Conservation (phyloP, 2,888 invertebrate species). For the Agrotis exclamationis region DNA sequence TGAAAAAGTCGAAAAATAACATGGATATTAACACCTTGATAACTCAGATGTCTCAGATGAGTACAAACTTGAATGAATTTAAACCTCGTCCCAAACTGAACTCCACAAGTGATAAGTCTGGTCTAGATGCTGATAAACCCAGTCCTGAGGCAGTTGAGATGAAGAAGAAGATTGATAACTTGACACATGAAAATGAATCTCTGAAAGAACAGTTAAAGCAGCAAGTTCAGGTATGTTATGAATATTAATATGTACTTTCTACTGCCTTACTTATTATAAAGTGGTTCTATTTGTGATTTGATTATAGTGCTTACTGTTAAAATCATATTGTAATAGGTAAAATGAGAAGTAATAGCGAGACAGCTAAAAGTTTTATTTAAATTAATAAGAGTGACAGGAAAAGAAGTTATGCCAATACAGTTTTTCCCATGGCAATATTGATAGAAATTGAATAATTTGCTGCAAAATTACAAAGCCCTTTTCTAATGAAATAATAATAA, state of each 20-base stretch:
- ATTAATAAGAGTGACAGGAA: too few species aligned
- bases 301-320: background rate
- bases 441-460: too few species aligned
- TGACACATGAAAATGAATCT: slow-evolving; percentile 93
- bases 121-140: slow-evolving; percentile 68
- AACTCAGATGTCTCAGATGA: slow-evolving; percentile 93
- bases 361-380: too few species aligned
- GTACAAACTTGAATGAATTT: slow-evolving; percentile 92
- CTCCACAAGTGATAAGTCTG: slow-evolving; percentile 79
- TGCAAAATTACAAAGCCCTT: too few species aligned
- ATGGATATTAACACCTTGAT: slow-evolving; percentile 93
- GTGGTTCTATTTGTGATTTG: background rate
- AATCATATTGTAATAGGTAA: background rate
- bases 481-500: too few species aligned
- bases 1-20: slow-evolving; percentile 90
- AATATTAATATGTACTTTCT: slow-evolving; percentile 21
- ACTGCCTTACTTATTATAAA: background rate
- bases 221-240: slow-evolving; percentile 93
- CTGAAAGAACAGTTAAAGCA: slow-evolving; percentile 96
- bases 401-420: too few species aligned
- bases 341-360: too few species aligned
- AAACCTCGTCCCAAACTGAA: slow-evolving; percentile 86
- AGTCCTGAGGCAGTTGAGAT: slow-evolving; percentile 88
- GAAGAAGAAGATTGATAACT: slow-evolving; percentile 92
- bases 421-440: too few species aligned